phyloP scores from a whole-genome alignment of 2,797 vertebrate genomes.

The Florisuga fusca region DNA sequence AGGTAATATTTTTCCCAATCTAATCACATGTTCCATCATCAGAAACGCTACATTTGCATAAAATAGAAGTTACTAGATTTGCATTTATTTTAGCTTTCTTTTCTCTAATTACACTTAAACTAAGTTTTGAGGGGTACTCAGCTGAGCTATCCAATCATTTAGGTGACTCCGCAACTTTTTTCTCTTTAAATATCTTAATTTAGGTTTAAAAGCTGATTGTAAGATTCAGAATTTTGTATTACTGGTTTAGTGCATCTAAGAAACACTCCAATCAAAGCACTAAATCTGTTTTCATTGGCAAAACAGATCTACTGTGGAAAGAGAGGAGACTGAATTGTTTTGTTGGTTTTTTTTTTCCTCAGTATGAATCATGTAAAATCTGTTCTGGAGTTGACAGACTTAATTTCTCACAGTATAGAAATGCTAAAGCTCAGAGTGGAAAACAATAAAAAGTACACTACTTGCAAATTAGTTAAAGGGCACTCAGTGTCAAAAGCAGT shows the following conservation, averaged over 20 bases:
- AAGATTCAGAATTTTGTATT: background rate
- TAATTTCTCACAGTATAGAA: background rate
- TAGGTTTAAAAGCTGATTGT: background rate
- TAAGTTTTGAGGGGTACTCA: background rate
- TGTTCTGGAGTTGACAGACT: background rate
- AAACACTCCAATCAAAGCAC: conserved; percentile 1
- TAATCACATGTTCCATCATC: background rate
- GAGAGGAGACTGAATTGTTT: background rate
- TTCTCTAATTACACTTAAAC: background rate
- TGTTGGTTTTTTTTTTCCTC: background rate
- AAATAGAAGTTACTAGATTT: background rate
- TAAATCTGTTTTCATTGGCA: background rate
- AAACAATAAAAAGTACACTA: background rate
- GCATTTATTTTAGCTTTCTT: background rate
- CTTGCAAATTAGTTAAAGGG: background rate
- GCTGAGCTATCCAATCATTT: background rate
- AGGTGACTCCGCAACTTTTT: background rate
- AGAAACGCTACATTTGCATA: background rate
- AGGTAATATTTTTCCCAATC: background rate
- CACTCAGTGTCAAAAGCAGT: background rate
- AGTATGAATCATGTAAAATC: background rate
- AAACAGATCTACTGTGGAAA: conserved; percentile 5
- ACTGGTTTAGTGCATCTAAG: background rate
- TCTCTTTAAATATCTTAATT: background rate
- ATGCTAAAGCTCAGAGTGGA: background rate